Evolutionary conservation across 2,888 invertebrate species (phyloP), one percentile per base, ranked within the genome.

Genomic region (Rhamphomyia laevipes): DNA sequence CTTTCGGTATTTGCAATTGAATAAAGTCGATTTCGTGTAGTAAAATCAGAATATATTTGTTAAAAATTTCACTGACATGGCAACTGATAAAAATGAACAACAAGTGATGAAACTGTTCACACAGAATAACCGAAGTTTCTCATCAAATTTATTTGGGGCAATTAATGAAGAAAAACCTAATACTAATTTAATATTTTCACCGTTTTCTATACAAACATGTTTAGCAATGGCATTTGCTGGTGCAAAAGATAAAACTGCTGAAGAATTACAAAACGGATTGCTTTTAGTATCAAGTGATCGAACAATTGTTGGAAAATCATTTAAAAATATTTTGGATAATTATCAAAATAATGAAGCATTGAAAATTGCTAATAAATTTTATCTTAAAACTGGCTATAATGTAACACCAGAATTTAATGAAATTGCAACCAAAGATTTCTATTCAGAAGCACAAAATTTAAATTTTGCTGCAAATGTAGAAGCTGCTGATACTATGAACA

Each of bases 201-300:
- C 89, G 0, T 71, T 87, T 49, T 86, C 86, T 13, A 66, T 87
- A 51, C 86, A 87, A 65, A 65, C 85, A 51, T 80, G 83, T 1
- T 65, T 86, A 43, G 80, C 82, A 0, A 76, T 88, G 61, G 73
- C 87, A 1, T 81, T 80, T 45, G 81, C 86, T 62, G 89, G 86
- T 1, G 80, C 88, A 0, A 71, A 73, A 1, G 80, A 80, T 1
- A 55, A 67, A 13, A 84, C 85, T 0, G 75, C 77, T 51, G 62
- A 67, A 3, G 78, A 84, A 61, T 68, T 84, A 18, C 61, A 71
- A 38, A 67, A 67, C 0, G 77, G 77, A 1, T 65, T 85, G 12
- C 74, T 76, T 13, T 74, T 82, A 47, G 68, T 69, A 1, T 63
- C 63, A 16, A 57, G 61, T 33, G 53, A 63, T 43, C 53, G 50